phyloP scores from a whole-genome alignment of 2,113 vertebrate species.

The Colaptes auratus region DNA sequence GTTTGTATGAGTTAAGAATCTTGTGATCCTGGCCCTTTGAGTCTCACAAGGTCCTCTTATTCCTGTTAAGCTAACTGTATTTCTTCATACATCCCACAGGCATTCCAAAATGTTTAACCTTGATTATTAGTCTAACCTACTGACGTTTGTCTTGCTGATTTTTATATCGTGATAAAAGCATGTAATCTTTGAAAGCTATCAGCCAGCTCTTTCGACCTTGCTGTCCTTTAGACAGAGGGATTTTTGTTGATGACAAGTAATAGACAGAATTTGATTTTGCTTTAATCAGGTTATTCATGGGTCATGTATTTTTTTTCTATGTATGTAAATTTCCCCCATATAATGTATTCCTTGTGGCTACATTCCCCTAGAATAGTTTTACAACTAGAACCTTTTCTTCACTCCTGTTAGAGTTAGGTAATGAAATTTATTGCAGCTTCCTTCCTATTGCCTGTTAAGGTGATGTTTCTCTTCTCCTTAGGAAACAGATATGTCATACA shows the following conservation, averaged over 20 bases:
- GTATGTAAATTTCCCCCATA: neutral
- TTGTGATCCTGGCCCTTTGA: constrained; percentile 8
- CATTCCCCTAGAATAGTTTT: neutral
- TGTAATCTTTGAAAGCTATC: neutral
- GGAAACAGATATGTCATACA: neutral
- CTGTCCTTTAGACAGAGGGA: neutral
- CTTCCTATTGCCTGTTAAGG: neutral
- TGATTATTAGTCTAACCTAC: neutral
- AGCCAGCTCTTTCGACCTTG: neutral
- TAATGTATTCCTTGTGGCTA: neutral
- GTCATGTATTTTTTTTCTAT: neutral
- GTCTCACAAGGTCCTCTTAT: constrained; percentile 11
- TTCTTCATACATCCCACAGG: constrained; percentile 23
- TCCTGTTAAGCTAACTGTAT: neutral
- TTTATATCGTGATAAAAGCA: neutral
- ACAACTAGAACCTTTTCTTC: neutral
- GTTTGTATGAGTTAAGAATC: constrained; percentile 20
- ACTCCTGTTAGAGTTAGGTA: neutral
- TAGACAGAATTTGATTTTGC: neutral
- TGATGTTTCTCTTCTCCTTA: neutral
- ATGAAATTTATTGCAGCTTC: neutral
- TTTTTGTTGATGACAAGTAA: neutral
- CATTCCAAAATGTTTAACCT: constrained; percentile 32
- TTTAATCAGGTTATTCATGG: neutral
- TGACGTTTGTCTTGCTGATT: neutral